These are phyloP conservation scores for Poeciliopsis gracilis DNA, from an alignment of 2,797 vertebrate genomes.

Conservation along the genomic window DNA sequence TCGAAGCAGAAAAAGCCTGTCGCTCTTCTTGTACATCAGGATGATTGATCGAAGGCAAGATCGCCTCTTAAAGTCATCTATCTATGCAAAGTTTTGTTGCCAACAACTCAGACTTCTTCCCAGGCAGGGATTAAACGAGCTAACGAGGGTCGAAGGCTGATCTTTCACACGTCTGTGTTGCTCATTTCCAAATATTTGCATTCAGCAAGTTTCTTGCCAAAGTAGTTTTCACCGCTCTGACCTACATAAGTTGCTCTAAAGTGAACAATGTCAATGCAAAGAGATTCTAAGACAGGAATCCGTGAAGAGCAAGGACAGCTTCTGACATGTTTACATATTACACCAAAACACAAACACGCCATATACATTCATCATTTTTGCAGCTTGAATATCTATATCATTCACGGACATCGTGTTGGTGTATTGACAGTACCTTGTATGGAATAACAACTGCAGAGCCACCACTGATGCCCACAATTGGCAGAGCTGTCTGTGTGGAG, in stretches of 20 bases:
- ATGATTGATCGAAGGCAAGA: constrained; percentile 60
- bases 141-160: constrained; percentile 60
- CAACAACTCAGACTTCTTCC: constrained; percentile 43
- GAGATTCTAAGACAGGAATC: constrained; percentile 47
- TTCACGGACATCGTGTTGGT: constrained; percentile 2
- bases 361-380: not conserved
- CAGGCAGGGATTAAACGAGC: constrained; percentile 51
- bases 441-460: constrained; percentile 95
- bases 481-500: constrained; percentile 92
- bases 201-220: constrained; percentile 49
- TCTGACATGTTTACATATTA: constrained; percentile 46
- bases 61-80: constrained; percentile 35
- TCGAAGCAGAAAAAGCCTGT: constrained; percentile 50
- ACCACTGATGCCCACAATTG: constrained; percentile 95
- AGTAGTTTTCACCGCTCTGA: constrained; percentile 66
- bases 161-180: constrained; percentile 52
- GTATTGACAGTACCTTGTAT: constrained; percentile 86
- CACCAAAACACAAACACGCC: not conserved
- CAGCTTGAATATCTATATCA: not conserved
- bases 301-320: constrained; percentile 28
- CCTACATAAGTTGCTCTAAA: constrained; percentile 73
- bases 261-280: constrained; percentile 51
- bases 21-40: constrained; percentile 28
- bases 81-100: constrained; percentile 43
- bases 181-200: constrained; percentile 68